Conservation (phyloP, 2,113 vertebrate genomes). For the Thomomys bottae region DNA sequence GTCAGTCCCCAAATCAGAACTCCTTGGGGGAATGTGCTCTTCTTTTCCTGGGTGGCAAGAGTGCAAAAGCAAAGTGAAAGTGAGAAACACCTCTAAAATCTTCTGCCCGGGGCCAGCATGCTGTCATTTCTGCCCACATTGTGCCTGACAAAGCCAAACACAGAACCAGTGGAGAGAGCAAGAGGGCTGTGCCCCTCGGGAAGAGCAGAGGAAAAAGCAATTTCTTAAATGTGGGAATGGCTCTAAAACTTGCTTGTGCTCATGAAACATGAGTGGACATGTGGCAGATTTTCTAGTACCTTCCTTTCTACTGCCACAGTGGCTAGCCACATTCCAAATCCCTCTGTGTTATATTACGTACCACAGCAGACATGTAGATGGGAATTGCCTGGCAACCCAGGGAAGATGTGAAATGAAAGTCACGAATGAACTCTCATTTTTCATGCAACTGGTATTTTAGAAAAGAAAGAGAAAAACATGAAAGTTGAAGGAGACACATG, state of each 20-base stretch:
- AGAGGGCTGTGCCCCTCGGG: not conserved
- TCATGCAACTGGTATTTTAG: not conserved
- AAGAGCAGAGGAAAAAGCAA: not conserved
- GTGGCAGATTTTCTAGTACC: not conserved
- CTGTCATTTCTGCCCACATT: not conserved
- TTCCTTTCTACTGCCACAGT: not conserved
- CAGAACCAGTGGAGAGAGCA: not conserved
- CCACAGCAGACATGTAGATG: not conserved
- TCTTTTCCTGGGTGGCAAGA: not conserved
- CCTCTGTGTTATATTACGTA: not conserved
- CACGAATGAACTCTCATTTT: not conserved
- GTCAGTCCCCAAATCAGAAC: not conserved
- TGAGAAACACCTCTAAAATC: not conserved
- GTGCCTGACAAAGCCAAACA: not conserved
- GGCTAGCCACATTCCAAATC: not conserved
- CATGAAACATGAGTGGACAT: not conserved
- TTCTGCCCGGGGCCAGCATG: not conserved
- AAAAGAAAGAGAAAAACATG: not conserved
- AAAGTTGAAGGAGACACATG: too few species aligned
- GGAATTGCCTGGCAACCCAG: not conserved
- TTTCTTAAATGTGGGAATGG: not conserved
- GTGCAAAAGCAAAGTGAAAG: not conserved
- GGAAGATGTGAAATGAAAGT: not conserved
- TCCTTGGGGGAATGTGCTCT: not conserved
- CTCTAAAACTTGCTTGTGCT: not conserved